phyloP scores from a whole-genome alignment of 23 tunicate genomes.

The Aplidium turbinatum region DNA sequence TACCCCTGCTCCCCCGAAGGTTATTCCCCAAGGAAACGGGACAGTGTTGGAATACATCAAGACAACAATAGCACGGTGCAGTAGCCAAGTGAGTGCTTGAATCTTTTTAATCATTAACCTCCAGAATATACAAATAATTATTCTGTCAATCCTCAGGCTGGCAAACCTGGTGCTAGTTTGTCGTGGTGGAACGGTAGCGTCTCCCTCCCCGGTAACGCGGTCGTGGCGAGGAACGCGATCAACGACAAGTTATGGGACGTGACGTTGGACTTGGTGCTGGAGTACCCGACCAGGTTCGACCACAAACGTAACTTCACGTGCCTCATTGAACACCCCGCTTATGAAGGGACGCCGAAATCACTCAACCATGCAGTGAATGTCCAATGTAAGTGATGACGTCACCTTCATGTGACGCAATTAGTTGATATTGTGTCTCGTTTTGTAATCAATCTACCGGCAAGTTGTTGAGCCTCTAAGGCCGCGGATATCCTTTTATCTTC shows the following conservation, averaged over 20 bases:
- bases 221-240: slow-evolving; percentile 41
- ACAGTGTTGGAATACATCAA: slow-evolving; percentile 57
- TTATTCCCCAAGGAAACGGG: slow-evolving; percentile 38
- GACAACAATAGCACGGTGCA: slow-evolving; percentile 65
- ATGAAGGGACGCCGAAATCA: slow-evolving; percentile 39
- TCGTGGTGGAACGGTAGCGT: slow-evolving; percentile 71
- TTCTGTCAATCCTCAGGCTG: too few relatives aligned
- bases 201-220: background rate
- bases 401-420: too few relatives aligned
- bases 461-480: too few relatives aligned
- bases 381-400: slow-evolving; percentile 68
- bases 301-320: slow-evolving; percentile 71
- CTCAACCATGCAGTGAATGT: slow-evolving; percentile 73
- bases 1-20: slow-evolving; percentile 50
- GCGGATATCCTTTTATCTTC: too few relatives aligned
- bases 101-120: too few relatives aligned
- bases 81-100: slow-evolving; percentile 46
- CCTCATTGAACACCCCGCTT: slow-evolving; percentile 71
- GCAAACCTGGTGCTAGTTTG: slow-evolving; percentile 68
- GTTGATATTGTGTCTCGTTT: too few relatives aligned
- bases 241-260: slow-evolving; percentile 41
- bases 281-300: slow-evolving; percentile 77
- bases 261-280: slow-evolving; percentile 40
- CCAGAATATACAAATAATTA: too few relatives aligned
- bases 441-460: too few relatives aligned